Conservation (phyloP, 2,888 invertebrate genomes). For the Apocheima hispidaria region DNA sequence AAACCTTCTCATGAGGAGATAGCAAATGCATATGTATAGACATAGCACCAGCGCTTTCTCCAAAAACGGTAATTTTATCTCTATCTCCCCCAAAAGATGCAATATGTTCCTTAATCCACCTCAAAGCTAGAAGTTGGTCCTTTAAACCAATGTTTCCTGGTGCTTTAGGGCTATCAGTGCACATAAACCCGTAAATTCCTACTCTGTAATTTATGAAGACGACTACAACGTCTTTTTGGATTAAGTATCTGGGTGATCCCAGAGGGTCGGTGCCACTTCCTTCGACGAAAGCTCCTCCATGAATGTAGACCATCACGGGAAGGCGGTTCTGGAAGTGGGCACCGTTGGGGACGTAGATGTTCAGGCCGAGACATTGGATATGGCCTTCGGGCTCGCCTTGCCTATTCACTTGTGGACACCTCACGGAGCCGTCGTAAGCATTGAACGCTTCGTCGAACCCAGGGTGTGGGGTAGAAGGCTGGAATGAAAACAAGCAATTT, state of each 20-base stretch:
- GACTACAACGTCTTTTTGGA: slow-evolving; percentile 50
- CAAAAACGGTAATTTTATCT: slow-evolving; percentile 51
- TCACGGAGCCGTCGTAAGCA: slow-evolving; percentile 16
- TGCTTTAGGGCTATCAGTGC: slow-evolving; percentile 49
- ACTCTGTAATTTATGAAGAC: slow-evolving; percentile 56
- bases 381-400: slow-evolving; percentile 4
- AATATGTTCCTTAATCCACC: slow-evolving; percentile 57
- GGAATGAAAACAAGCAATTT: background rate
- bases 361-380: slow-evolving; percentile 58
- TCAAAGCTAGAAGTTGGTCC: slow-evolving; percentile 53
- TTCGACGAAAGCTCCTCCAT: slow-evolving; percentile 53
- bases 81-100: slow-evolving; percentile 55
- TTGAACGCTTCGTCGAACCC: slow-evolving; percentile 43
- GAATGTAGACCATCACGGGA: slow-evolving; percentile 65
- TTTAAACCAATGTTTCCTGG: slow-evolving; percentile 58
- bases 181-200: slow-evolving; percentile 58
- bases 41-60: slow-evolving; percentile 54
- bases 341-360: slow-evolving; percentile 60
- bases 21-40: slow-evolving; percentile 50
- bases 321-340: slow-evolving; percentile 44
- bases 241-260: slow-evolving; percentile 47
- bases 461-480: slow-evolving; percentile 21
- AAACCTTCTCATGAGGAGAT: slow-evolving; percentile 48
- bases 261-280: slow-evolving; percentile 55
- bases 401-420: slow-evolving; percentile 18